Conservation (phyloP, 1,140 invertebrate species). For the Drosophila trapezifrons region DNA sequence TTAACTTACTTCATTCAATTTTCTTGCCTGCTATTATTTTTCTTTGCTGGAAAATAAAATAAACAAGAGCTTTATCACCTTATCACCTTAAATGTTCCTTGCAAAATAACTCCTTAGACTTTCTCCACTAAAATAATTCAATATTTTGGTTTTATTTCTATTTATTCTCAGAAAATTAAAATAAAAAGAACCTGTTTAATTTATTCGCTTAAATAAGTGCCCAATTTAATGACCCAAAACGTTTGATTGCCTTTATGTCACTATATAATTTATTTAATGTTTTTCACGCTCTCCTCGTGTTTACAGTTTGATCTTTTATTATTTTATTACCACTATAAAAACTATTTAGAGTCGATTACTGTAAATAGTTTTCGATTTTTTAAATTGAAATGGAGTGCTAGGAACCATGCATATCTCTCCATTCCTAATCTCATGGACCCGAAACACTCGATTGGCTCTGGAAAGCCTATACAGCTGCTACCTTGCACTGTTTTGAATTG, state of each 20-base stretch:
- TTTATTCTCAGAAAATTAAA: not conserved
- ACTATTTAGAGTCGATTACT: not conserved
- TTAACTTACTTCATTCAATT: not conserved
- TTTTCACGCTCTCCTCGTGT: not conserved
- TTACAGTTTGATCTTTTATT: not conserved
- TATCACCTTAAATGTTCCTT: not conserved
- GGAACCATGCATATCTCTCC: not conserved
- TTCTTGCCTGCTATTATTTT: too few species aligned
- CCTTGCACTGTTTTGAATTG: constrained; percentile 47
- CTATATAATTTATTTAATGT: not conserved
- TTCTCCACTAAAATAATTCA: not conserved
- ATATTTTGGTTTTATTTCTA: not conserved
- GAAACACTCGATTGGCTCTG: constrained; percentile 16
- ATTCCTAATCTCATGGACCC: constrained; percentile 4
- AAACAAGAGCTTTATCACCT: too few species aligned
- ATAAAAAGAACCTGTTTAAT: not conserved
- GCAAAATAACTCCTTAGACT: not conserved
- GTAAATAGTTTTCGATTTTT: constrained; percentile 9
- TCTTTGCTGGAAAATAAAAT: not conserved
- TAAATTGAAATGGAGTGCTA: not conserved
- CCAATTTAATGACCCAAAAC: not conserved
- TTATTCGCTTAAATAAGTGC: not conserved
- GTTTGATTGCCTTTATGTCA: constrained; percentile 4
- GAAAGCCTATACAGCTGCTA: constrained; percentile 32
- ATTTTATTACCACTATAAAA: not conserved